A percentile compares a stretch with the other conserved stretches of the same genome.
These are phyloP conservation scores for Xylota sylvarum DNA, from an alignment of 2,888 invertebrate genomes.

Conservation along the genomic window DNA sequence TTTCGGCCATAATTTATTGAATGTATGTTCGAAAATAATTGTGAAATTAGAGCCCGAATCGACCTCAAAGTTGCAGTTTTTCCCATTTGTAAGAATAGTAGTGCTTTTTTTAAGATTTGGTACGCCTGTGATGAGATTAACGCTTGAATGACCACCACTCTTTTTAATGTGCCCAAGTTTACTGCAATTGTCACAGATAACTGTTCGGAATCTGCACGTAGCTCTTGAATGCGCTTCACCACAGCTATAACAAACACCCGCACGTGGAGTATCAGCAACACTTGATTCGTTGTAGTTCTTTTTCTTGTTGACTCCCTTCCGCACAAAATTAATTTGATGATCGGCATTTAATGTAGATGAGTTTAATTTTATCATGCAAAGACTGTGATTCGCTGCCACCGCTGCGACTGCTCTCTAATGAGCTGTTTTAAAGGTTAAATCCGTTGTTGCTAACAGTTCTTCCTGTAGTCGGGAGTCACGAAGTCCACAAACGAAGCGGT, in stretches of 20 bases:
- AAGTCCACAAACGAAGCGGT: conserved; percentile 25
- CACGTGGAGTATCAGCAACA: neutral
- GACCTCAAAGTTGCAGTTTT: no score
- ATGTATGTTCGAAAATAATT: no score
- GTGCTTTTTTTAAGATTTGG: conserved; percentile 5
- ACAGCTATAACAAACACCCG: conserved; percentile 24
- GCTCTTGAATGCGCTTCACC: conserved; percentile 14
- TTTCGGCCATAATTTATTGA: conserved; percentile 5
- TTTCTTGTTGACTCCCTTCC: neutral
- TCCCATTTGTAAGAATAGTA: no score
- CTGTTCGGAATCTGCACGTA: conserved; percentile 18
- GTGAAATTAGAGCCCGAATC: no score
- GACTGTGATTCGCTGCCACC: conserved; percentile 27
- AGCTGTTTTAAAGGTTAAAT: conserved; percentile 18
- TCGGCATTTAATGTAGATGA: conserved; percentile 12
- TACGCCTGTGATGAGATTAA: conserved; percentile 14
- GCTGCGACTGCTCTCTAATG: conserved; percentile 28
- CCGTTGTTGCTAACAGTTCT: conserved; percentile 25
- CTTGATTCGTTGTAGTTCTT: conserved; percentile 10
- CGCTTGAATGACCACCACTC: conserved; percentile 10
- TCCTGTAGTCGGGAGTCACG: conserved; percentile 20
- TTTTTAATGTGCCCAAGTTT: conserved; percentile 33
- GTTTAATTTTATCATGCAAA: conserved; percentile 1
- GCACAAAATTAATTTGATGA: conserved; percentile 25
- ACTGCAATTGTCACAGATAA: conserved; percentile 13